Conservation (phyloP, 2,797 vertebrate genomes). For the Sciurus carolinensis region DNA sequence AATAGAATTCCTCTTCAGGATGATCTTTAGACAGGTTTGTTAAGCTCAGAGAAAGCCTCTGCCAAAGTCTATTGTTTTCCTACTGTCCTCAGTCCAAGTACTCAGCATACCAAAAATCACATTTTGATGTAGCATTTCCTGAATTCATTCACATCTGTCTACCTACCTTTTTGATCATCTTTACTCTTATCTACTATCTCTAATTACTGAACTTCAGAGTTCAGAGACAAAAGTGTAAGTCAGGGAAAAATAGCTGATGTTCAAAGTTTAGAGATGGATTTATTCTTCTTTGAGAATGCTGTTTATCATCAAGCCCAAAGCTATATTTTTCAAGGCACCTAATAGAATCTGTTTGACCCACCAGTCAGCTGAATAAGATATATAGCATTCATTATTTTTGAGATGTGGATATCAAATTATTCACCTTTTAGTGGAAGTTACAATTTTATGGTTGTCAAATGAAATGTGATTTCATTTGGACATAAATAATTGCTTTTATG, state of each 20-base stretch:
- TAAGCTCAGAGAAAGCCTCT: not conserved
- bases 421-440: conserved; percentile 58
- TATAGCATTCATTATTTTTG: conserved; percentile 67
- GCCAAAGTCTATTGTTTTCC: accelerated
- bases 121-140: not conserved
- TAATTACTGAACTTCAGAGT: not conserved
- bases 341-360: conserved; percentile 9
- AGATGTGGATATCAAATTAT: conserved; percentile 50
- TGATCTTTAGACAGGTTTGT: not conserved
- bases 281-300: conserved; percentile 29
- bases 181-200: not conserved
- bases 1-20: not conserved
- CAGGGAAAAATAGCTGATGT: not conserved
- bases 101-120: not conserved
- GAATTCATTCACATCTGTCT: not conserved
- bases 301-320: conserved; percentile 62
- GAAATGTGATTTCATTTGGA: conserved; percentile 53
- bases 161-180: not conserved
- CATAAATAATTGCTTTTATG: conserved; percentile 29
- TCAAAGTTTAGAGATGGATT: conserved; percentile 10
- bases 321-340: conserved; percentile 31
- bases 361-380: conserved; percentile 64
- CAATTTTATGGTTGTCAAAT: conserved; percentile 69
- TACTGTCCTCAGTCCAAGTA: not conserved
- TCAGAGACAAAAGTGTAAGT: not conserved